Evolutionary conservation across 2,888 invertebrate genomes (phyloP).

Genomic region (Ophion obscuratus): DNA sequence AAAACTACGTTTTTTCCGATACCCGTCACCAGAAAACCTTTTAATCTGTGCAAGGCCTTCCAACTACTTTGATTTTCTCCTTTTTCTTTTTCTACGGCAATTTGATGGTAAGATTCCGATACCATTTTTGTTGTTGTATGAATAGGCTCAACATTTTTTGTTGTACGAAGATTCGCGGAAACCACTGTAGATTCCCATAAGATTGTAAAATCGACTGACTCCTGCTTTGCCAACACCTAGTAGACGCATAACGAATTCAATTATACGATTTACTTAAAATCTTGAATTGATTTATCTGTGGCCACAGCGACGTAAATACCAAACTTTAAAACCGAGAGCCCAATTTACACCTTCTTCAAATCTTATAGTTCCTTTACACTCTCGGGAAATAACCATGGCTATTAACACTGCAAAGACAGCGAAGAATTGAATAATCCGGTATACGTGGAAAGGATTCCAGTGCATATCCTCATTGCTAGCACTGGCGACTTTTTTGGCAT

Average conservation of each 20-base stretch:
- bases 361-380: background rate
- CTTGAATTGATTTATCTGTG: background rate
- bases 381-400: background rate
- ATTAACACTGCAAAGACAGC: background rate
- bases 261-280: background rate
- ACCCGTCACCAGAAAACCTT: background rate
- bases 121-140: background rate
- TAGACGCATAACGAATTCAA: slow-evolving; percentile 24
- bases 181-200: background rate
- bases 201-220: background rate
- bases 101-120: background rate
- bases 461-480: too few species aligned
- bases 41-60: background rate
- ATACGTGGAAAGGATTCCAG: background rate
- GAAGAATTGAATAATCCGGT: background rate
- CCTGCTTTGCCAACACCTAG: background rate
- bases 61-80: background rate
- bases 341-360: background rate
- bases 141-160: background rate
- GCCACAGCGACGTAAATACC: background rate
- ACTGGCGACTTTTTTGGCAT: too few species aligned
- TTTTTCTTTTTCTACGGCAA: background rate
- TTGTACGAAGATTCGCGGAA: background rate
- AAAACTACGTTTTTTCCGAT: too few species aligned
- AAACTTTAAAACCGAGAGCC: background rate